Base-by-base conservation (phyloP, 2,888 invertebrate species). In the Callyntrura guangdongensis region DNA sequence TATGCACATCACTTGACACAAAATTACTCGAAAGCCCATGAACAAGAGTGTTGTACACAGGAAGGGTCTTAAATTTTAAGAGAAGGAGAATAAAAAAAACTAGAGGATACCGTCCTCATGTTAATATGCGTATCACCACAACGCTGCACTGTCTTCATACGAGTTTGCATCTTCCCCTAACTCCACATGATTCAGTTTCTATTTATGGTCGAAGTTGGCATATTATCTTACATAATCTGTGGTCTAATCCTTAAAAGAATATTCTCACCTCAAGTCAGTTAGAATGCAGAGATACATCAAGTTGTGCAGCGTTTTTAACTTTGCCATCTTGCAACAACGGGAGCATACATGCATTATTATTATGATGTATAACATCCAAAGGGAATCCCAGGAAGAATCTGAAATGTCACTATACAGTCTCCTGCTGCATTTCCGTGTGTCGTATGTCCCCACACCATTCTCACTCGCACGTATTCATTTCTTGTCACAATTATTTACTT, bases 201-300 rank as follows among this genome's bases (percentile, higher is more conserved):
- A 84, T 84, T 84, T 84, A 84, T 84, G 83, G 83, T 84, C 20
- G 53, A 84, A 84, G 67, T 53, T 69, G 25, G 27, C 45, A 22
- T 53, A 47, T 36, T 49, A 49, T 49, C 83, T 77, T 77, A 53
- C 72, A 59, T 83, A 67, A 83, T 83, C 67, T 64, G 61, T 45
- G 61, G 27, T 84, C 83, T 67, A 45, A 82, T 53, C 45, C 79
- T 20, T 47, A 77, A 59, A 79, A 53, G 79, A 79, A 79, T 25
- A 79, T 79, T 3, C 79, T 79, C 17, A 79, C 59, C 77, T 49
- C 53, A 36, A 47, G 47, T 47, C 72, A 77, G 49, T 22, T 17
- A 20, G n/a, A 74, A 5, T 9, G 59, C 59, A 59, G n/a, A 59
- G n/a, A 17, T 25, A 77, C 74, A 12, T 74, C 22, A 49, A 74